Base-by-base conservation (phyloP, 2,797 vertebrate genomes). In the Enteromius afrohamiltoni region DNA sequence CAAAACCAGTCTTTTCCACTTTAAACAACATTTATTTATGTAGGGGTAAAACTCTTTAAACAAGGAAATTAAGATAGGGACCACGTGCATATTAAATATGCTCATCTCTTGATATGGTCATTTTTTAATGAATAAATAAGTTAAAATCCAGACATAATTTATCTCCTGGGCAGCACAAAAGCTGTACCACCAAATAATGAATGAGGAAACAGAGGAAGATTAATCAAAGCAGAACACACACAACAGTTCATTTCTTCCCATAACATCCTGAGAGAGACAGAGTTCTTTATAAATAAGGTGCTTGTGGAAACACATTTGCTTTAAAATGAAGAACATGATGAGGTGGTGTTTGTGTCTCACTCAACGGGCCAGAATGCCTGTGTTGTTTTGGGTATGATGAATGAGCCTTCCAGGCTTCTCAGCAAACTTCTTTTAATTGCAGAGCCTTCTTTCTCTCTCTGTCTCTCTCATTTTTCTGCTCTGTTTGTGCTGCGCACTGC, bases 361-460 rank as follows among this genome's bases (percentile, higher is more conserved):
- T 83, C 86, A 37, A 62, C 2, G 75, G 80, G 85, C 83, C n/a
- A 80, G 79, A 76, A 87, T 77, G 80, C 76, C 77, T 23, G 76
- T 77, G 83, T 84, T 86, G 83, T 89, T 86, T 86, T 65, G 73
- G 37, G 8, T 71, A 47, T 92, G 89, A 92, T 89, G 78, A 90
- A 93, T 90, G 85, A 90, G 88, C 84, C 84, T 70, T 58, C 89
- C 29, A 83, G 79, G 86, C 83, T 85, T 68, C 67, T 84, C 86
- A 85, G 23, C 87, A 86, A 88, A 84, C 83, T 86, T 81, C 51
- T 88, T 91, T 88, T 91, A 90, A 91, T 90, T 91, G 90, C 86
- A 88, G 65, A 88, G 83, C 85, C 80, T 70, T 87, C 83, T 64
- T 23, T 74, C 40, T 82, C 45, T 81, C 5, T 29, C 5, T 62